These are phyloP conservation scores for Delphinapterus leucas DNA, from an alignment of 2,113 vertebrate species.

Conservation along the genomic window DNA sequence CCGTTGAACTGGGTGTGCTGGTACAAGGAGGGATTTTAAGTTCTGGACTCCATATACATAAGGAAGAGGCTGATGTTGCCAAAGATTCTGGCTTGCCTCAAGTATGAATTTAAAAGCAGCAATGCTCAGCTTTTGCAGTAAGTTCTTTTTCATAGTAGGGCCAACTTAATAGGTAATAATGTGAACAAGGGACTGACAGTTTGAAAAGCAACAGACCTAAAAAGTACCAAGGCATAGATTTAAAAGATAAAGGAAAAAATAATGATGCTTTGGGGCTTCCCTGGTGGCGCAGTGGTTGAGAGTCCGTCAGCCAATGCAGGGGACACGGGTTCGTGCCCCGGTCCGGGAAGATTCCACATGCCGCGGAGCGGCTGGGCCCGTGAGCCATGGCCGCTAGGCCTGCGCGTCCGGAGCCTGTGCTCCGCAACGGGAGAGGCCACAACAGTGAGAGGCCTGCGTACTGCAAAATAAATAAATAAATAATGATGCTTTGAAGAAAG, in stretches of 20 bases:
- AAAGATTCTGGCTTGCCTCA: not conserved
- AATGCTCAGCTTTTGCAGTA: not conserved
- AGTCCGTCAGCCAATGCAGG: no score
- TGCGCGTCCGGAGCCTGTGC: no score
- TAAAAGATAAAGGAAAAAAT: not conserved
- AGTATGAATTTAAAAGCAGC: not conserved
- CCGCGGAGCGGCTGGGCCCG: no score
- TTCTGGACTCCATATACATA: not conserved
- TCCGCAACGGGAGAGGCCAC: no score
- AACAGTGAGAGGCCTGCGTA: no score
- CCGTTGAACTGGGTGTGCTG: fast-evolving
- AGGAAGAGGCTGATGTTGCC: not conserved
- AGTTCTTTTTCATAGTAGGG: not conserved
- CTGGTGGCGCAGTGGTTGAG: no score
- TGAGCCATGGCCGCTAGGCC: no score
- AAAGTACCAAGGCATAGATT: not conserved
- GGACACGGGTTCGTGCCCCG: no score
- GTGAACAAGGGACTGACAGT: not conserved
- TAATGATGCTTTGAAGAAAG: not conserved
- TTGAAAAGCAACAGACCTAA: not conserved
- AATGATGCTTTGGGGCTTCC: not conserved
- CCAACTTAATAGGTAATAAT: not conserved
- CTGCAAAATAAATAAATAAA: not conserved
- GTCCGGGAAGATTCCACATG: no score
- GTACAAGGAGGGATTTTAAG: fast-evolving